Evolutionary conservation across 2,113 vertebrate genomes (phyloP), one percentile per base, ranked within the genome.

Genomic region (Tetraodon nigroviridis): DNA sequence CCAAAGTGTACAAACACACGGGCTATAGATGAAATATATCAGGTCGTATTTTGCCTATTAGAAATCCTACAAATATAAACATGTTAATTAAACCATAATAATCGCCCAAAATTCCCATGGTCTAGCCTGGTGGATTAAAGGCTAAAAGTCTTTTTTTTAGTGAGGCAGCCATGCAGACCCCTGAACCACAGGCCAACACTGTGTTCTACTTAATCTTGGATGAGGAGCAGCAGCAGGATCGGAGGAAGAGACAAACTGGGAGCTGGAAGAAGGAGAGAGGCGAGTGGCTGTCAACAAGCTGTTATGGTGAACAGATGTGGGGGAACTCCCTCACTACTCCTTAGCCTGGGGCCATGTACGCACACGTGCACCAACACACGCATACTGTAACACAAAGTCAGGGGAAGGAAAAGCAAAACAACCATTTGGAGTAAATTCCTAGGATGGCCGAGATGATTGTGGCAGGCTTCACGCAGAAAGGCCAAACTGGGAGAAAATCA

Each of bases 221-320:
- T 66, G 76, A 89, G 73, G 53, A 62, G 48, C 58, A 52, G 67
- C 55, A 0, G 61, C 51, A 75, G 72, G 79, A 76, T 82, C 81
- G 67, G 75, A 75, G 75, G 76, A 68, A 65, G 80, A 53, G 73
- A 61, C 81, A 68, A 62, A 72, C 54, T 55, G 60, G 65, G 73
- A 79, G 71, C 55, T 59, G 67, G 37, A 46, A 45, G 50, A 17
- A 29, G 16, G 78, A 19, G 54, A 64, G 67, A 62, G 37, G 71
- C 76, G 76, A 75, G 64, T 78, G 71, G 85, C 85, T 90, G 89
- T 92, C 90, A 91, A 87, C 88, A 89, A 88, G 80, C 87, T 88
- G 86, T 90, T 90, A 90, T 89, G 86, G 74, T 87, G 84, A 91
- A 89, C 91, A 91, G 91, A 92, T 92, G 91, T 90, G 83, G 82